These are phyloP conservation scores for Pseudomyrmex gracilis DNA, from an alignment of 1,140 invertebrate genomes.

Conservation along the genomic window DNA sequence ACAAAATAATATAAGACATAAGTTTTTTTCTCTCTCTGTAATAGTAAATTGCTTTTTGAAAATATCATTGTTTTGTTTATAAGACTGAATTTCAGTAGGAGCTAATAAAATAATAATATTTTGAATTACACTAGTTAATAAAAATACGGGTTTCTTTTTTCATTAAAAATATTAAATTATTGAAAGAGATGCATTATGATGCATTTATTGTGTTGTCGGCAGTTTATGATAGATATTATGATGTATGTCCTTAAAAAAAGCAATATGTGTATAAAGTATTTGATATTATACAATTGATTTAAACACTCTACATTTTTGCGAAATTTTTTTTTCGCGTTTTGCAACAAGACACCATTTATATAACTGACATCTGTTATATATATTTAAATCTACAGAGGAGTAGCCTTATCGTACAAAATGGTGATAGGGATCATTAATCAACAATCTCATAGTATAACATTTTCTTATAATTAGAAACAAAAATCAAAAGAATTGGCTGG, in stretches of 20 bases:
- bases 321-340: conserved; percentile 30
- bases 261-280: conserved; percentile 39
- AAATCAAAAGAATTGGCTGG: conserved; percentile 51
- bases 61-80: conserved; percentile 62
- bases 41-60: conserved; percentile 63
- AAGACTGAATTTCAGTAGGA: conserved; percentile 71
- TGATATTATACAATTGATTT: conserved; percentile 52
- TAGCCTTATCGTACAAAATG: conserved; percentile 75
- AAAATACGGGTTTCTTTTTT: too few species aligned
- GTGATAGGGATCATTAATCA: conserved; percentile 76
- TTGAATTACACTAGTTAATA: too few species aligned
- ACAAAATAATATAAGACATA: conserved; percentile 48
- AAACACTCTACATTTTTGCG: conserved; percentile 16
- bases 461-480: conserved; percentile 68
- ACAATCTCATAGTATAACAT: conserved; percentile 75
- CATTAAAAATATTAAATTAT: not conserved
- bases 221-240: conserved; percentile 7
- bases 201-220: conserved; percentile 36
- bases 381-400: conserved; percentile 58
- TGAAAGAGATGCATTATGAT: conserved; percentile 5
- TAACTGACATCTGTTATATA: conserved; percentile 45
- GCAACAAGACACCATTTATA: conserved; percentile 30
- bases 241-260: conserved; percentile 4
- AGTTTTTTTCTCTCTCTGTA: conserved; percentile 56
- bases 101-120: conserved; percentile 46